Base-by-base conservation (phyloP, 2,797 vertebrate species). In the Typhlichthys eigenmanni region DNA sequence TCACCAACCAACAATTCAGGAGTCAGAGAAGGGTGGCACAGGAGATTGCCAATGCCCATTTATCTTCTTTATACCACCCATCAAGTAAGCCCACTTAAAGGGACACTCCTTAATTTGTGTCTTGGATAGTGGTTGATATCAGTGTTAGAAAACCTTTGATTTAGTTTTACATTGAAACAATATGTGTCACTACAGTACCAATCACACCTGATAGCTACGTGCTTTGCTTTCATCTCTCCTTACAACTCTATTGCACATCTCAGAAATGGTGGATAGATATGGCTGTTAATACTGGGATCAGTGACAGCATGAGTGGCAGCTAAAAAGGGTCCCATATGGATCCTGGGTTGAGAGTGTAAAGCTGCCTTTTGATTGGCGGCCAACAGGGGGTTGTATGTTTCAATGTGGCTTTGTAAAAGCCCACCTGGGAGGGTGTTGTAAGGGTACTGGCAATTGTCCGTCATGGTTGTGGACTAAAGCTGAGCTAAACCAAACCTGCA, bases 351-450 rank as follows among this genome's bases (percentile, higher is more conserved):
- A 75, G 67, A 62, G 62, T 34, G 61, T 71, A 67, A 57, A 50
- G 47, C 38, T 60, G 63, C 17, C 62, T 74, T 79, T 75, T 83
- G 67, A 85, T 81, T 79, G 72, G 58, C 60, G 78, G 72, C 81
- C 79, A 80, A 70, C 34, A 19, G 46, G 47, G 67, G 38, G 38
- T 47, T 74, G 71, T 55, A 71, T 71, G 62, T 76, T 66, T 68
- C 71, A 74, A 76, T 73, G 58, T 58, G 78, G 56, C 68, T 66
- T 80, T 66, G 29, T 52, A 78, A 80, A 55, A 65, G 61, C 66
- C 69, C 74, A 71, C 64, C 50, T 63, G 76, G 69, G 82, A 78
- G 55, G 55, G 34, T 67, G 47, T 51, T 65, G 43, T 13, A 5
- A 59, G 55, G 4, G 2, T 78, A 71, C 71, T 74, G 74, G 50